phyloP scores from a whole-genome alignment of 2,888 invertebrate genomes.

The Pegoplata infirma region DNA sequence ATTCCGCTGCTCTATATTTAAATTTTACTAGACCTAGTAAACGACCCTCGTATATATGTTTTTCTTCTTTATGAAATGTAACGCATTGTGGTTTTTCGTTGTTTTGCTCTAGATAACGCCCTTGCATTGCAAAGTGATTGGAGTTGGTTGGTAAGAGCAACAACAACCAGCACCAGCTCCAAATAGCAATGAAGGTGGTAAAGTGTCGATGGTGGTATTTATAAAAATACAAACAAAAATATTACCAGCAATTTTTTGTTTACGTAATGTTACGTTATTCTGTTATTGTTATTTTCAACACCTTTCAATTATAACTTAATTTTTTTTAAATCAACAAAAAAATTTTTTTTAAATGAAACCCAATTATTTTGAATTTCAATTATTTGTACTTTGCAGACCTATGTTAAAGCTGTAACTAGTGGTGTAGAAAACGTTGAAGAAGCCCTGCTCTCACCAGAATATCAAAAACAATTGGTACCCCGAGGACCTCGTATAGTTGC shows the following conservation, averaged over 20 bases:
- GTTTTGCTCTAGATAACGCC: constrained; percentile 75
- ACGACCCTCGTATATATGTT: no score
- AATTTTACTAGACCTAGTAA: no score
- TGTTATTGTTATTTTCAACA: constrained; percentile 42
- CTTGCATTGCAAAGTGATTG: constrained; percentile 62
- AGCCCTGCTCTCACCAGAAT: constrained; percentile 83
- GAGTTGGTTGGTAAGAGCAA: constrained; percentile 50
- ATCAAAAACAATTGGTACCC: constrained; percentile 82
- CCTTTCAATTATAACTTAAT: constrained; percentile 38
- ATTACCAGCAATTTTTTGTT: constrained; percentile 39
- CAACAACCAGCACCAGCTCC: constrained; percentile 11
- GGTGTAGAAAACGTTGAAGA: constrained; percentile 84
- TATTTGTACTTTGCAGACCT: constrained; percentile 82
- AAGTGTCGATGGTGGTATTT: constrained; percentile 3
- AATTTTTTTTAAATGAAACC: constrained; percentile 21
- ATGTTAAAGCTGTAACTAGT: constrained; percentile 85
- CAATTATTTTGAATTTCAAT: not conserved
- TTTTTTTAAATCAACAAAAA: not conserved
- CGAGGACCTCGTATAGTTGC: constrained; percentile 86
- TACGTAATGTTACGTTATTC: constrained; percentile 35
- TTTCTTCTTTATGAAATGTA: constrained; percentile 55
- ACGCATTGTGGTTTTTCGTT: constrained; percentile 64
- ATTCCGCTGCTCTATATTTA: no score
- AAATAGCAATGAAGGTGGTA: constrained; percentile 32
- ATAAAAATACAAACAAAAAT: constrained; percentile 25